Base-by-base conservation (phyloP, 64 coral and sea anemone genomes). In the Montipora efflorescens region DNA sequence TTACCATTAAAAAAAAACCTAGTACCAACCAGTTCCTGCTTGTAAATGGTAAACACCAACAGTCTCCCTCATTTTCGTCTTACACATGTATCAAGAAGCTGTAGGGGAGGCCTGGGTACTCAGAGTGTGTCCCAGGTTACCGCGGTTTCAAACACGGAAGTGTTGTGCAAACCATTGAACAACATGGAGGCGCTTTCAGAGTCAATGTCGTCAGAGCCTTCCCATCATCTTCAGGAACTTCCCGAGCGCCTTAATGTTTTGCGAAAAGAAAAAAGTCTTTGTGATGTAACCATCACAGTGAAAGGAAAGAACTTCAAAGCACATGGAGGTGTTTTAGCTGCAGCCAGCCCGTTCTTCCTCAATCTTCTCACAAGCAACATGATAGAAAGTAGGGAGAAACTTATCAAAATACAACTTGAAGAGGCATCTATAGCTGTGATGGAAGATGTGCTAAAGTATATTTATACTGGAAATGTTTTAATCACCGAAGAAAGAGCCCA, bases 231-330 rank as follows among this genome's bases (percentile, higher is more conserved):
- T 4, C 67, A 71, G 67, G 19, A 71, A 22, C 67, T 71, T 71
- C 18, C 0, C 8, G n/a, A 22, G 8, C 67, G 67, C 8, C 3
- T 22, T 71, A 4, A 92, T 52, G 58, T 69, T 61, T 89, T 95
- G 46, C 71, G 90, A 57, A 92, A 92, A 22, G 78, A 95, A 18
- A 79, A 90, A 58, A 82, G 16, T 15, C 80, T 95, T 67, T 95
- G 90, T 20, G 94, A 95, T 89, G 84, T 95, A 6, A 95, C 68
- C 3, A 47, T 95, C n/a, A 89, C 71, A 20, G 94, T 95, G 14
- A 66, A 64, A 4, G 90, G 86, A 18, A 75, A 52, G 12, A 8
- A 61, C 7, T 95, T 95, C 71, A 36, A 87, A 8, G 90, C 85
- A 51, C 90, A 95, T 57, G 44, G 84, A n/a, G 92, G 74, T 25